Evolutionary conservation across 2,888 invertebrate genomes (phyloP).

Genomic region (Mamestra brassicae): DNA sequence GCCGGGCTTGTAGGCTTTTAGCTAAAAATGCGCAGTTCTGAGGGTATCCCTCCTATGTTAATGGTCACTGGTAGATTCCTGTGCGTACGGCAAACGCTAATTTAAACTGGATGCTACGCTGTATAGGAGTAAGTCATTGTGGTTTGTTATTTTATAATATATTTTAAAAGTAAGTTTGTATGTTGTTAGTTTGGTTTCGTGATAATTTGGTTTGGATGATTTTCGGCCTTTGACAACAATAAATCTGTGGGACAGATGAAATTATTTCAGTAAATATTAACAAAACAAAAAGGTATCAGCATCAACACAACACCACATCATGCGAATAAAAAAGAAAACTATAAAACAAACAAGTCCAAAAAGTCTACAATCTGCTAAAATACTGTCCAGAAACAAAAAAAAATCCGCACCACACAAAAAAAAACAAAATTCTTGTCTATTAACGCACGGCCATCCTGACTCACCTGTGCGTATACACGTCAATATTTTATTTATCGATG

Average conservation of each 20-base stretch:
- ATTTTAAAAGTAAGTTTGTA: not conserved
- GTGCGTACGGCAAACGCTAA: conserved; percentile 81
- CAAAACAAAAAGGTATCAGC: not conserved
- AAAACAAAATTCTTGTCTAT: conserved; percentile 26
- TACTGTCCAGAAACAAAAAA: not conserved
- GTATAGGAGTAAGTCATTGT: conserved; percentile 68
- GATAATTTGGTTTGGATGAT: not conserved
- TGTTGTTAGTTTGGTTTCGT: not conserved
- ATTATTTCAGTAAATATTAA: not conserved
- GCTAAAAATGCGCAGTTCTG: conserved; percentile 74
- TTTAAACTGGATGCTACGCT: conserved; percentile 81
- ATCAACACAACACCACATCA: not conserved
- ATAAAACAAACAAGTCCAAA: not conserved
- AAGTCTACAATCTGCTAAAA: not conserved
- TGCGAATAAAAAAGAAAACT: not conserved
- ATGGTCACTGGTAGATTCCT: conserved; percentile 79
- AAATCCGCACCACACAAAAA: not conserved
- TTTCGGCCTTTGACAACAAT: not conserved
- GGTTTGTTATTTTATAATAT: conserved; percentile 18
- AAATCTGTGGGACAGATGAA: not conserved
- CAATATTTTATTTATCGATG: conserved; percentile 88
- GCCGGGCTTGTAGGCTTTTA: conserved; percentile 75
- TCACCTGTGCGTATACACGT: conserved; percentile 76
- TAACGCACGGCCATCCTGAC: conserved; percentile 33
- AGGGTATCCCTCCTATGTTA: conserved; percentile 84